A percentile compares a stretch with the other conserved stretches of the same genome.
These are phyloP conservation scores for Cyclina sinensis DNA, from an alignment of 1,140 invertebrate genomes.

Conservation along the genomic window DNA sequence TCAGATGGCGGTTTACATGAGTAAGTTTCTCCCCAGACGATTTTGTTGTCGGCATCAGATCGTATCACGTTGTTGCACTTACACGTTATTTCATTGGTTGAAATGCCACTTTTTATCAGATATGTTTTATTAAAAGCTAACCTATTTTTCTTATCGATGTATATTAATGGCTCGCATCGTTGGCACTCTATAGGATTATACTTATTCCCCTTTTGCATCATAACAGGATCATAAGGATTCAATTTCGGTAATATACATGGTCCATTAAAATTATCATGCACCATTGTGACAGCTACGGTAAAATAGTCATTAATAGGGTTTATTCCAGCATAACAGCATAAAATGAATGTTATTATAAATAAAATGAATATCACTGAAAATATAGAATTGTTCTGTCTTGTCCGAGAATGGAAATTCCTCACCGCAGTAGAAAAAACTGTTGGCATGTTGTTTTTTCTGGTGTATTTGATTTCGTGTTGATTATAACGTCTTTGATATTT, in stretches of 20 bases:
- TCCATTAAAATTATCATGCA: not conserved
- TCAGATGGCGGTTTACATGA: not conserved
- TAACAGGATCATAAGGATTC: not conserved
- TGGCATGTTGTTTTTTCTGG: too few relatives aligned
- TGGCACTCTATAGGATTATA: not conserved
- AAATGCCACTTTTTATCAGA: not conserved
- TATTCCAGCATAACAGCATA: too few relatives aligned
- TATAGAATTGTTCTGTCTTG: too few relatives aligned
- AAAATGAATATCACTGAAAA: too few relatives aligned
- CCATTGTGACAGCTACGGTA: too few relatives aligned
- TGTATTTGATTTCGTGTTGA: too few relatives aligned
- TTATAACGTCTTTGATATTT: too few relatives aligned
- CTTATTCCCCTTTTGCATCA: not conserved
- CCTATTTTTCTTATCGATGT: not conserved
- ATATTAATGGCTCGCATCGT: not conserved
- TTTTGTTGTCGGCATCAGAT: not conserved
- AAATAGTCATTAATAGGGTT: too few relatives aligned
- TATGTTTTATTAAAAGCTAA: not conserved
- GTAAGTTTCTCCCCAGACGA: not conserved
- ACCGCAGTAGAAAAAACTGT: too few relatives aligned
- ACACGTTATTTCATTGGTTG: not conserved
- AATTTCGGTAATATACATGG: not conserved
- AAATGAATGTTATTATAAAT: too few relatives aligned
- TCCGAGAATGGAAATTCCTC: too few relatives aligned
- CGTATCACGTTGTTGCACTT: not conserved